Evolutionary conservation across 2,113 vertebrate species (phyloP), one percentile per base, ranked within the genome.

Genomic region (Sorex fumeus): DNA sequence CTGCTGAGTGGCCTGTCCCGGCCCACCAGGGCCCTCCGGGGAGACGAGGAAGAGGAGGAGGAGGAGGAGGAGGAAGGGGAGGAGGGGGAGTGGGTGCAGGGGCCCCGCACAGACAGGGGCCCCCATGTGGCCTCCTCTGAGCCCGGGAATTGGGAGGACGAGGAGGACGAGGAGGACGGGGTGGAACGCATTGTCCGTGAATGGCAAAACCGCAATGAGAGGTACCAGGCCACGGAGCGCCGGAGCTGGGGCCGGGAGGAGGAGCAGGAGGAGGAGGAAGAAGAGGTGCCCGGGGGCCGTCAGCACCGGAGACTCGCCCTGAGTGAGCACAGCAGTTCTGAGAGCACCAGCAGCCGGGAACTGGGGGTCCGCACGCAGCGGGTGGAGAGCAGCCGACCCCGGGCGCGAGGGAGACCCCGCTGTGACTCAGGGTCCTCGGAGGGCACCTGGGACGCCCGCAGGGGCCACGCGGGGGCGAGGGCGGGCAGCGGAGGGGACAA

Each of bases 131-230:
- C 92, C 19, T 34, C 95, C 64, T 53, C 85, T 21, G 57, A 60
- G 77, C 72, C 70, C 47, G 81, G 93, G 19, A 19, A 60, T 0
- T 64, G 72, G 76, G 95, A 91, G 8, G 93, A 91, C 2, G 96
- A 94, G 10, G 96, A 98, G 12, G 98, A 97, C 0, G 98, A 98
- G 7, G 97, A 98, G 16, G 96, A 66, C 27, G 28, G 28, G 27
- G 28, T 98, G 3, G 97, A 98, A 57, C 91, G 47, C 88, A 97
- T 98, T 93, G 97, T 99, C 87, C 97, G 90, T 0, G 99, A 99
- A 10, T 99, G 99, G 99, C 99, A 99, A 93, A 27, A 96, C 84
- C 98, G 98, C 40, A 99, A 99, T 27, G 99, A 99, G 95, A 98
- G 98, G 89, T 99, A 98, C 93, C 98, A 98, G 91, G 97, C 87